These are phyloP conservation scores for Myrmecophaga tridactyla DNA, from an alignment of 2,113 vertebrate species.

Conservation along the genomic window DNA sequence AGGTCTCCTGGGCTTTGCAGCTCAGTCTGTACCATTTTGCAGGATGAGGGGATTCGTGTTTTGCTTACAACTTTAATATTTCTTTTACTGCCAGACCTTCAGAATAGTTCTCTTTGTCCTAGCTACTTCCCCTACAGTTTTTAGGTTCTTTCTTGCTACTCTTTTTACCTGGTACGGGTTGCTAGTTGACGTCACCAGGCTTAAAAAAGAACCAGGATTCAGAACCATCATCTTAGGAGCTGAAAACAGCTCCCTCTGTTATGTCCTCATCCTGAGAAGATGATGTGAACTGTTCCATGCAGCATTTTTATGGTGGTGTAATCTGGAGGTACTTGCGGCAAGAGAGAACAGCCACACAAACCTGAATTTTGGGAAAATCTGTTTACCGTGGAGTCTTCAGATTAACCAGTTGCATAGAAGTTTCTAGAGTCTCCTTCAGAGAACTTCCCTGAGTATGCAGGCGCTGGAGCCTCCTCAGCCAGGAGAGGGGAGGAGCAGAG, in stretches of 20 bases:
- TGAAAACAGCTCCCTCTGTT: neutral
- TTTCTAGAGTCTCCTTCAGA: neutral
- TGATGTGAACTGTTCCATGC: too few species aligned
- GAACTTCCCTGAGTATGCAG: neutral
- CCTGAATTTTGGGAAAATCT: neutral
- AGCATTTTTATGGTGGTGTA: too few species aligned
- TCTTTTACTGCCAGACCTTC: neutral
- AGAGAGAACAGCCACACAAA: neutral
- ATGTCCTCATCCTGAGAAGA: rapidly evolving
- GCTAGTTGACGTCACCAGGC: neutral
- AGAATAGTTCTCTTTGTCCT: neutral
- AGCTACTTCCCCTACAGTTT: neutral
- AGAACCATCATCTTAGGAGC: neutral
- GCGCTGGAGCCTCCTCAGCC: too few species aligned
- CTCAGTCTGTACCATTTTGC: neutral
- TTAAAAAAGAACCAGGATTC: neutral
- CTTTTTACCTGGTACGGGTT: neutral
- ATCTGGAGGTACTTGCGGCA: rapidly evolving
- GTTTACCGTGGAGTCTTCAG: neutral
- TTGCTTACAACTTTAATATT: neutral
- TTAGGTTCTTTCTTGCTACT: neutral
- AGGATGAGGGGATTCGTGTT: neutral
- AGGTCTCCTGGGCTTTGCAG: too few species aligned
- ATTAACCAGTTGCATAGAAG: neutral
- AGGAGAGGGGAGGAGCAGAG: neutral